phyloP scores from a whole-genome alignment of 2,888 invertebrate genomes.

The Lasioglossum villosulum region DNA sequence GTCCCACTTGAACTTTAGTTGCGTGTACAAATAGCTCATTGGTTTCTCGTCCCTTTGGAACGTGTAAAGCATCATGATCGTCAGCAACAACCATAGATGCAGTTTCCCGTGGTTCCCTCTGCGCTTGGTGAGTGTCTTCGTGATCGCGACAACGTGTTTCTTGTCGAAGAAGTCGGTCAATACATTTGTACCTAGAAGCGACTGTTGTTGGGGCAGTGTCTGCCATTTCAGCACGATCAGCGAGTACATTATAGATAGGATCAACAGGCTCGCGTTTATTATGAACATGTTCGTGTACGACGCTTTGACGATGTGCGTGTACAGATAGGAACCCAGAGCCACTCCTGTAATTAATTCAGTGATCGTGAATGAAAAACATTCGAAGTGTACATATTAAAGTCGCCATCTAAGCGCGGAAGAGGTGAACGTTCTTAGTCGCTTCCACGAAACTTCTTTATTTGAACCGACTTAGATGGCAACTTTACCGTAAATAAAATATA shows the following conservation, averaged over 20 bases:
- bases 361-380: no score
- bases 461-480: no score
- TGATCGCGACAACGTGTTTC: slow-evolving; percentile 88
- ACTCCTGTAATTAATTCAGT: slow-evolving; percentile 84
- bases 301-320: slow-evolving; percentile 86
- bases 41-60: slow-evolving; percentile 93
- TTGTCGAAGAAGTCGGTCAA: slow-evolving; percentile 90
- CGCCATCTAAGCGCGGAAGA: no score
- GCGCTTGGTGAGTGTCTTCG: slow-evolving; percentile 87
- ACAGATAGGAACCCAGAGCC: slow-evolving; percentile 86
- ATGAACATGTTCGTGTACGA: slow-evolving; percentile 91
- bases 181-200: slow-evolving; percentile 87
- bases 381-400: no score
- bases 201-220: slow-evolving; percentile 88
- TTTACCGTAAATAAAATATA: no score
- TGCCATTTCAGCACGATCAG: slow-evolving; percentile 89
- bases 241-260: slow-evolving; percentile 88
- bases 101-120: slow-evolving; percentile 87
- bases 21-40: slow-evolving; percentile 91
- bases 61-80: slow-evolving; percentile 92
- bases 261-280: slow-evolving; percentile 88
- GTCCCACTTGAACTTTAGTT: slow-evolving; percentile 90
- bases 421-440: no score
- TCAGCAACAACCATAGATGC: slow-evolving; percentile 89
- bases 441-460: no score